These are phyloP conservation scores for Drosophila atroscutellata DNA, from an alignment of 2,888 invertebrate species.

Conservation along the genomic window DNA sequence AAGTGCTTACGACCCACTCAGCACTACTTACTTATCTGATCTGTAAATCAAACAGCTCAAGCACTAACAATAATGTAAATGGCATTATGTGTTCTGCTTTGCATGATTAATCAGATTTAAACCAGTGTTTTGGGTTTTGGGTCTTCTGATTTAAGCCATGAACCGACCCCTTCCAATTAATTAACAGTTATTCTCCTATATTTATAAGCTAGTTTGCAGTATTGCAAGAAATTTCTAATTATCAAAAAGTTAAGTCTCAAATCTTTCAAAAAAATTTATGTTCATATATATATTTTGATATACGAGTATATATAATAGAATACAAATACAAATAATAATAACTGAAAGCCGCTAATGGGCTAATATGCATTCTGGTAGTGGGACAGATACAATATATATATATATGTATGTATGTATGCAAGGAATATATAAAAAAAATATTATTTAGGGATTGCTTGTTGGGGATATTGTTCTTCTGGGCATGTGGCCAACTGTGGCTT, in stretches of 20 bases:
- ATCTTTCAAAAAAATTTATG: not conserved
- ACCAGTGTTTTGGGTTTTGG: not conserved
- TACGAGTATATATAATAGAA: not conserved
- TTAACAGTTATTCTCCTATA: not conserved
- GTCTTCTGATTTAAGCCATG: not conserved
- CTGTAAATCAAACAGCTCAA: not conserved
- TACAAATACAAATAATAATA: not conserved
- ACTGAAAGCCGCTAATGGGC: not conserved
- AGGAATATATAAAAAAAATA: not conserved
- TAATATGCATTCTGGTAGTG: not conserved
- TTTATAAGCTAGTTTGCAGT: not conserved
- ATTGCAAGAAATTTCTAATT: not conserved
- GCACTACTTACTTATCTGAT: not conserved
- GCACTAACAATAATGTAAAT: not conserved
- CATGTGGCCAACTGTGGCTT: conserved; percentile 13
- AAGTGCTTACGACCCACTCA: not conserved
- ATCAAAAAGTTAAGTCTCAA: not conserved
- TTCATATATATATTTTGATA: not conserved
- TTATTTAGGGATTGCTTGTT: conserved; percentile 21
- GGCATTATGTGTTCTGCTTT: not conserved
- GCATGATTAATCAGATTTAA: not conserved
- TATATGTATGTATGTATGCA: not conserved
- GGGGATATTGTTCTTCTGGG: conserved; percentile 9
- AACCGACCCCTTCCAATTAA: not conserved
- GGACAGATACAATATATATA: not conserved